Evolutionary conservation across 2,888 invertebrate genomes (phyloP).

Genomic region (Hyalella azteca): DNA sequence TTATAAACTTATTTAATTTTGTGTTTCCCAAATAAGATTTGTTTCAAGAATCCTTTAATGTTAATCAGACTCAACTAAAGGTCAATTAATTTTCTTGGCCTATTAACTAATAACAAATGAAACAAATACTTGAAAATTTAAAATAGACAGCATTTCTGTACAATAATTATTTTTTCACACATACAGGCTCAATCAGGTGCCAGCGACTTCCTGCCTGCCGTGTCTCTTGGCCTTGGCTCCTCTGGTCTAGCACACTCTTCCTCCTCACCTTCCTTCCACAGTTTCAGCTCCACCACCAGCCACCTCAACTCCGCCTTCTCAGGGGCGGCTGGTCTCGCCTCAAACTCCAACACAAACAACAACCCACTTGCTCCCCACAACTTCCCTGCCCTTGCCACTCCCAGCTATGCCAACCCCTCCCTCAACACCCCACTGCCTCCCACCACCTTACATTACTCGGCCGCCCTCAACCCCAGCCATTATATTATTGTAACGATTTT

Average conservation of each 20-base stretch:
- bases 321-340: conserved; percentile 18
- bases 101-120: too few relatives aligned
- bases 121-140: too few relatives aligned
- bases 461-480: conserved; percentile 33
- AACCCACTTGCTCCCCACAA: conserved; percentile 43
- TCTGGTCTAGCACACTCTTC: conserved; percentile 53
- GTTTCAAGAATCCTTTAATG: too few relatives aligned
- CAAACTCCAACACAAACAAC: conserved; percentile 43
- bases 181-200: too few relatives aligned
- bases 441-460: conserved; percentile 22
- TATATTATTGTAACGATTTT: too few relatives aligned
- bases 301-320: neutral
- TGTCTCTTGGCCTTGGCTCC: conserved; percentile 33
- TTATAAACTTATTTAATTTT: too few relatives aligned
- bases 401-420: conserved; percentile 39
- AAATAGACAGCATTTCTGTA: too few relatives aligned
- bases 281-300: conserved; percentile 41
- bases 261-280: conserved; percentile 58
- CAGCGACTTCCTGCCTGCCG: conserved; percentile 49
- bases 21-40: too few relatives aligned
- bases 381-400: conserved; percentile 5
- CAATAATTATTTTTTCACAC: too few relatives aligned
- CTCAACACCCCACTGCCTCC: conserved; percentile 1
- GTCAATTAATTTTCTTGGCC: too few relatives aligned
- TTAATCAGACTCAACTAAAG: too few relatives aligned